phyloP scores from a whole-genome alignment of 2,888 invertebrate species.

The Catocala fraxini region DNA sequence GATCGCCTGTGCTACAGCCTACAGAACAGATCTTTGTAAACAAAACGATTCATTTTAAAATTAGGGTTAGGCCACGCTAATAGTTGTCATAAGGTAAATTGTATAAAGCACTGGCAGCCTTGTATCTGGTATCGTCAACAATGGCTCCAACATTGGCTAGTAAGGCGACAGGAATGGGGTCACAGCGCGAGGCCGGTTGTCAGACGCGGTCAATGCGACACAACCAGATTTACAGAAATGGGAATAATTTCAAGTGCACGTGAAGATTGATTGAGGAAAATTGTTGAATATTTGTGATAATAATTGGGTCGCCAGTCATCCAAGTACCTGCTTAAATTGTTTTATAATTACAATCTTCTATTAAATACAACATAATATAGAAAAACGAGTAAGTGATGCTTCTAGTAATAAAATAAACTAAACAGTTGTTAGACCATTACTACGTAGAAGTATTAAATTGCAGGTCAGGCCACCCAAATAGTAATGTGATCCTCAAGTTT shows the following conservation, averaged over 20 bases:
- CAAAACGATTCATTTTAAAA: neutral
- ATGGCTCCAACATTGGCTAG: slow-evolving; percentile 66
- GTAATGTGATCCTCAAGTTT: slow-evolving; percentile 37
- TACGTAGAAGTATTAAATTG: slow-evolving; percentile 45
- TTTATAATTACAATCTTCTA: too few species aligned
- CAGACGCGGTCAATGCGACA: slow-evolving; percentile 68
- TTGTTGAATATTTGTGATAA: neutral
- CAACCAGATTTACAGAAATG: slow-evolving; percentile 58
- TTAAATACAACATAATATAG: too few species aligned
- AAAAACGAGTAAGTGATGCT: too few species aligned
- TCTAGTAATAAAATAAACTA: slow-evolving; percentile 17
- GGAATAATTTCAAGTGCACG: slow-evolving; percentile 43
- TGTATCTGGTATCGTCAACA: slow-evolving; percentile 58
- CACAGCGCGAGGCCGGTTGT: slow-evolving; percentile 66
- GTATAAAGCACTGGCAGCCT: slow-evolving; percentile 52
- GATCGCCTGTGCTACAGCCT: too few species aligned
- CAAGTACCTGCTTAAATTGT: too few species aligned
- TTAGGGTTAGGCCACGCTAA: neutral
- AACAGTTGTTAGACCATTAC: slow-evolving; percentile 45
- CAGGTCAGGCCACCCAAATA: slow-evolving; percentile 54
- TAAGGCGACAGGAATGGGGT: slow-evolving; percentile 80
- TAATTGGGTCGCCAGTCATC: too few species aligned
- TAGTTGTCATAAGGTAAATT: slow-evolving; percentile 41
- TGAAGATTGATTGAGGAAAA: slow-evolving; percentile 12
- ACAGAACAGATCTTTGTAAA: too few species aligned